A percentile compares a stretch with the other conserved stretches of the same genome.
Conservation (phyloP, 2,888 invertebrate species). For the Acanthosoma haemorrhoidale region DNA sequence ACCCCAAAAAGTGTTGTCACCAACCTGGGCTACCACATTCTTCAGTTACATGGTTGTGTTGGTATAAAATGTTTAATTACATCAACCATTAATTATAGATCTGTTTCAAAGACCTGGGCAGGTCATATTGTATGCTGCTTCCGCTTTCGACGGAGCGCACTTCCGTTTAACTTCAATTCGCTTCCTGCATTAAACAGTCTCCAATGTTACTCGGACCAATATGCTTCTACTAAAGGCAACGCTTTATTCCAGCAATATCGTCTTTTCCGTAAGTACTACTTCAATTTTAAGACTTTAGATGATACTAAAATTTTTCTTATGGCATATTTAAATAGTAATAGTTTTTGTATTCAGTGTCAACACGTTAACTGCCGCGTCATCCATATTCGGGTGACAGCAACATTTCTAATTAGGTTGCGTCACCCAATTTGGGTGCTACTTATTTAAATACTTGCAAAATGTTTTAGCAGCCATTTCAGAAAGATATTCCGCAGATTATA, state of each 20-base stretch:
- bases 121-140: not conserved
- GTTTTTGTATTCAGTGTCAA: too few species aligned
- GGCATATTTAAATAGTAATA: not conserved
- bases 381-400: too few species aligned
- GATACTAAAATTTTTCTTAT: slow-evolving; percentile 21
- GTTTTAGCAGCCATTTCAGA: too few species aligned
- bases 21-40: too few species aligned
- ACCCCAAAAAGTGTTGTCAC: too few species aligned
- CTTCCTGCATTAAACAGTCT: not conserved
- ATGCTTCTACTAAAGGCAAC: not conserved
- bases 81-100: not conserved
- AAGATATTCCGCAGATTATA: too few species aligned
- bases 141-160: slow-evolving; percentile 1
- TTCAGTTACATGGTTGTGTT: not conserved
- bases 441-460: too few species aligned
- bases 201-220: not conserved
- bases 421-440: too few species aligned
- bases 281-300: not conserved
- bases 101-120: not conserved
- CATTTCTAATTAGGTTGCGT: too few species aligned
- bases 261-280: slow-evolving; percentile 2
- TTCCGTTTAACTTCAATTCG: not conserved
- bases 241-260: not conserved
- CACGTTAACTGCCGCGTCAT: too few species aligned
- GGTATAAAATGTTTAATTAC: not conserved